Percentiles rank a stretch among this genome's conserved stretches.
These are phyloP conservation scores for Erebia aethiops DNA, from an alignment of 2,888 invertebrate species.

Conservation along the genomic window DNA sequence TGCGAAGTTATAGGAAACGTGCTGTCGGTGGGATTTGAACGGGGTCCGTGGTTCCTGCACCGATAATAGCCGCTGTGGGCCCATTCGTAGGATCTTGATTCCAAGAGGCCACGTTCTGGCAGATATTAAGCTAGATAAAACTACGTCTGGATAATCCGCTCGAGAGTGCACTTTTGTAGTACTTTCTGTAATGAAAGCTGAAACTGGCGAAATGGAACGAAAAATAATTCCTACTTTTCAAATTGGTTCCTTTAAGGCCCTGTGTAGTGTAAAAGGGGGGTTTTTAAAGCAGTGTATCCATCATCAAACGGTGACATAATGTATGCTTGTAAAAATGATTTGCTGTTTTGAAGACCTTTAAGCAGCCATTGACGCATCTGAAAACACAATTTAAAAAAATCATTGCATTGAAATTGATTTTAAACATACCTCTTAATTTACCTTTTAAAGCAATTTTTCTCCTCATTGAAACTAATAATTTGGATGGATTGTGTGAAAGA, in stretches of 20 bases:
- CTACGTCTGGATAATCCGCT: conserved; percentile 10
- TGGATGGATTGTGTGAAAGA: too few relatives aligned
- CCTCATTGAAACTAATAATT: too few relatives aligned
- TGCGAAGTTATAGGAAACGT: conserved; percentile 41
- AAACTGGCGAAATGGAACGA: not conserved
- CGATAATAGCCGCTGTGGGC: conserved; percentile 39
- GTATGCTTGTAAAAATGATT: too few relatives aligned
- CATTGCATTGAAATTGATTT: too few relatives aligned
- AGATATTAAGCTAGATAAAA: conserved; percentile 31
- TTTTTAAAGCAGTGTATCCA: too few relatives aligned
- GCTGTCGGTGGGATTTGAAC: conserved; percentile 40
- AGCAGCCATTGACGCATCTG: too few relatives aligned
- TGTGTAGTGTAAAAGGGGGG: too few relatives aligned
- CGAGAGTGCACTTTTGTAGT: conserved; percentile 23
- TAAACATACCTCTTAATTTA: too few relatives aligned
- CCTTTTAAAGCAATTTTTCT: too few relatives aligned
- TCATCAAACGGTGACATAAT: too few relatives aligned
- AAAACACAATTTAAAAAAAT: too few relatives aligned
- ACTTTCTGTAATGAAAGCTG: not conserved
- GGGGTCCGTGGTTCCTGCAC: conserved; percentile 32
- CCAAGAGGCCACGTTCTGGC: conserved; percentile 25
- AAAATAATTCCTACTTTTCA: not conserved
- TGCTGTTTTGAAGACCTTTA: too few relatives aligned
- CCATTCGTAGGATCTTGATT: conserved; percentile 37
- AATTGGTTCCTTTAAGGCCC: not conserved